phyloP scores from a whole-genome alignment of 2,797 vertebrate species.

The Mormyrops boulengeri region DNA sequence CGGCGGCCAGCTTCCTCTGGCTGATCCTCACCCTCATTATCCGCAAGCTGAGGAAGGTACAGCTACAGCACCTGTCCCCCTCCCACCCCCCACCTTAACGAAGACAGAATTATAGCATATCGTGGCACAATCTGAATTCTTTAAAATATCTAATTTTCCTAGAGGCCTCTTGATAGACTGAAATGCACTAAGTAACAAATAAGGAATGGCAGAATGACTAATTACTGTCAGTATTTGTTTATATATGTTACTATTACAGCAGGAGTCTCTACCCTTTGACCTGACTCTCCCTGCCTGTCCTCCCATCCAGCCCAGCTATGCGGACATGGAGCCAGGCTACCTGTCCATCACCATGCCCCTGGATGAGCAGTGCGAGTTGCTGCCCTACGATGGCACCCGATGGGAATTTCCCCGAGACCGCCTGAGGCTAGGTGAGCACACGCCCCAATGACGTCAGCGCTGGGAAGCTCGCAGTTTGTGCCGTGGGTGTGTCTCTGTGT shows the following conservation, averaged over 20 bases:
- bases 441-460: background rate
- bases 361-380: constrained; percentile 81
- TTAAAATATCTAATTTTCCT: background rate
- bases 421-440: constrained; percentile 73
- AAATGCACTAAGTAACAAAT: background rate
- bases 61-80: background rate
- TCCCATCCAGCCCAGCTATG: constrained; percentile 63
- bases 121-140: background rate
- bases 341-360: constrained; percentile 90
- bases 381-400: constrained; percentile 85
- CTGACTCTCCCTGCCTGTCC: background rate
- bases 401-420: constrained; percentile 93
- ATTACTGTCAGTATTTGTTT: background rate
- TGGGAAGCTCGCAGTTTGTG: background rate
- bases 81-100: background rate
- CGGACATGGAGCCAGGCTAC: constrained; percentile 82
- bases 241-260: background rate
- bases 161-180: background rate
- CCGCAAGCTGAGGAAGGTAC: constrained; percentile 84
- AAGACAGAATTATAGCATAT: background rate
- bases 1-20: constrained; percentile 89
- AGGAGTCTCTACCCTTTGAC: background rate
- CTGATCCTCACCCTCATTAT: constrained; percentile 89
- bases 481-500: background rate
- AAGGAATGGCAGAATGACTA: background rate